A percentile compares a stretch with the other conserved stretches of the same genome.
These are phyloP conservation scores for Henricia sp. DNA, from an alignment of 53 echinoderm and acorn worm species.

Conservation along the genomic window DNA sequence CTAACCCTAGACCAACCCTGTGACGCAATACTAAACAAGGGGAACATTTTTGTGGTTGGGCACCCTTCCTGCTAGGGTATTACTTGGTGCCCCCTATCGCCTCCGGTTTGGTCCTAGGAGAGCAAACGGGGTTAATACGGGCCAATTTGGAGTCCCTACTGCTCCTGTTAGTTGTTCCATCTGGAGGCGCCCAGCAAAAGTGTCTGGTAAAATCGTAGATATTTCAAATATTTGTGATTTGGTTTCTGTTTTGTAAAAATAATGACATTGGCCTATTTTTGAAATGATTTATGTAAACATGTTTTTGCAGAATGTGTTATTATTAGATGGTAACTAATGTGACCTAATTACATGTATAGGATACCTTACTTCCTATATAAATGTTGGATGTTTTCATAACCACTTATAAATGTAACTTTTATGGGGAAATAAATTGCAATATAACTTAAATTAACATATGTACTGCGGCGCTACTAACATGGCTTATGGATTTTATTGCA, in stretches of 20 bases:
- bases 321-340: too few species aligned
- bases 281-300: background rate
- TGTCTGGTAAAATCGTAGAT: conserved; percentile 8
- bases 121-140: conserved; percentile 43
- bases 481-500: too few species aligned
- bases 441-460: too few species aligned
- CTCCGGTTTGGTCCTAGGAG: background rate
- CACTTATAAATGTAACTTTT: too few species aligned
- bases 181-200: background rate
- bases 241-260: conserved; percentile 57
- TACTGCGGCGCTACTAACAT: too few species aligned
- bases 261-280: conserved; percentile 1
- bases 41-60: conserved; percentile 46
- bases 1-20: too few species aligned
- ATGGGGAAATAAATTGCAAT: too few species aligned
- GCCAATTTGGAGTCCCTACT: conserved; percentile 19
- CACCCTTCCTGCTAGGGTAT: conserved; percentile 24
- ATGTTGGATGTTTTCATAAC: too few species aligned
- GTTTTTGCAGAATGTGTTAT: too few species aligned
- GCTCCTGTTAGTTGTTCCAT: too few species aligned
- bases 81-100: conserved; percentile 9
- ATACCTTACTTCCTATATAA: too few species aligned
- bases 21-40: conserved; percentile 18
- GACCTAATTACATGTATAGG: too few species aligned
- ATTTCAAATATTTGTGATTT: conserved; percentile 17